Base-by-base conservation (phyloP, 35 echinoderm and acorn worm species). In the Ptychodera flava region DNA sequence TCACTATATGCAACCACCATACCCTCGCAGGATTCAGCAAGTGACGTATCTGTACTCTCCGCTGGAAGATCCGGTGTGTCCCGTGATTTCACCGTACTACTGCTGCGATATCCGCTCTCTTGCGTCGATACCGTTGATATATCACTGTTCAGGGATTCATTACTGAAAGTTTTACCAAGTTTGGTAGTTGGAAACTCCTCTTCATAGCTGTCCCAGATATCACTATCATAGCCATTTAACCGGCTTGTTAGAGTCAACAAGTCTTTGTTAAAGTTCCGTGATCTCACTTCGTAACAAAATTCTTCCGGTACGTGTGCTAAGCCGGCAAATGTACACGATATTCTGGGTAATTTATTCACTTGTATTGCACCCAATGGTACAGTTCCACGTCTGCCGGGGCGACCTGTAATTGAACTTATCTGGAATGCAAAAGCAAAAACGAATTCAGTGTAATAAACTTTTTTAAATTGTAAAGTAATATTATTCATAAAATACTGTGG, bases 351-450 rank as follows among this genome's bases (percentile, higher is more conserved):
- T 36, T 93, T 86, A 29, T 91, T 82, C 33, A 97, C 94, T 80
- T 97, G 94, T 37, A 97, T 97, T 32, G 94, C 94, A 82, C 94
- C 92, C 29, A 97, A 81, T 85, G 94, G 94, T 87, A 97, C 88
- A 77, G 91, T 85, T 35, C 94, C 94, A 79, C 86, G 78, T 16
- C 91, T 91, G 36, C 91, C 78, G 15, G 94, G 88, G 28, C 85
- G 77, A 37, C 90, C 85, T 79, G 89, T 92, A 76, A 85, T 89
- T 29, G 89, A 86, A 83, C 81, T 87, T 81, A 97, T 84, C 91
- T 97, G 86, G 31, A 37, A 36, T 1, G 38, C 16, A 38, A 79
- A 78, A 14, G 33, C 78, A 35, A 80, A n/a, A 86, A 16, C 85
- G 77, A 86, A 80, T n/a, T n/a, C n/a, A n/a, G n/a, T n/a, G n/a